Conservation (phyloP, 1,140 invertebrate genomes). For the Daktulosphaira vitifoliae region DNA sequence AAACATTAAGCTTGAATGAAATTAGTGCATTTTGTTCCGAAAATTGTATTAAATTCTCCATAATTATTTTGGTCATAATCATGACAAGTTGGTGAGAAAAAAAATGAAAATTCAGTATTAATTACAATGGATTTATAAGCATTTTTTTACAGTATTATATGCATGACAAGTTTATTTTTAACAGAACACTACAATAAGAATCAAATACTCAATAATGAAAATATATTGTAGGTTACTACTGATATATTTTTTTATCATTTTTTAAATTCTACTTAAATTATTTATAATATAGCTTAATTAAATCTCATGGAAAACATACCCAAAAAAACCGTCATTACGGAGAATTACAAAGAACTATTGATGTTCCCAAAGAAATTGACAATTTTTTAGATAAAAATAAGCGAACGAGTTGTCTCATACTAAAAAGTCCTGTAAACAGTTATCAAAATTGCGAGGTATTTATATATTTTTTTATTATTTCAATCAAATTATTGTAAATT, state of each 20-base stretch:
- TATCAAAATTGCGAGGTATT: not conserved
- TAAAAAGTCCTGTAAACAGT: not conserved
- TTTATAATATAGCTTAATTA: not conserved
- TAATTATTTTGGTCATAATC: too few relatives aligned
- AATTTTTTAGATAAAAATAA: constrained; percentile 2
- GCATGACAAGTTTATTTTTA: constrained; percentile 3
- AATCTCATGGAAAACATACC: not conserved
- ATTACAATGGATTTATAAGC: too few relatives aligned
- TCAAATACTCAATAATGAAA: not conserved
- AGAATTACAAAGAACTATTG: too few relatives aligned
- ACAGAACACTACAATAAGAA: constrained; percentile 1
- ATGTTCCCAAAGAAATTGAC: constrained; percentile 5
- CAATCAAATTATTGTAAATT: too few relatives aligned
- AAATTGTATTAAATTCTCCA: too few relatives aligned
- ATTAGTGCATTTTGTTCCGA: too few relatives aligned
- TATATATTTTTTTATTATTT: too few relatives aligned
- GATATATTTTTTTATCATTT: not conserved
- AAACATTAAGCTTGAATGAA: too few relatives aligned
- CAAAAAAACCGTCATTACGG: not conserved
- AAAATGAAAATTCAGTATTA: too few relatives aligned
- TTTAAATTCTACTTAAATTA: too few relatives aligned
- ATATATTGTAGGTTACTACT: too few relatives aligned
- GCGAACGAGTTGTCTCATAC: not conserved
- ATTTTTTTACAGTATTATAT: constrained; percentile 22
- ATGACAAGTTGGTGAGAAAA: too few relatives aligned